Percentiles rank a stretch among this genome's conserved stretches.
phyloP scores from a whole-genome alignment of 2,888 invertebrate species.

The Sphaerophoria taeniata region DNA sequence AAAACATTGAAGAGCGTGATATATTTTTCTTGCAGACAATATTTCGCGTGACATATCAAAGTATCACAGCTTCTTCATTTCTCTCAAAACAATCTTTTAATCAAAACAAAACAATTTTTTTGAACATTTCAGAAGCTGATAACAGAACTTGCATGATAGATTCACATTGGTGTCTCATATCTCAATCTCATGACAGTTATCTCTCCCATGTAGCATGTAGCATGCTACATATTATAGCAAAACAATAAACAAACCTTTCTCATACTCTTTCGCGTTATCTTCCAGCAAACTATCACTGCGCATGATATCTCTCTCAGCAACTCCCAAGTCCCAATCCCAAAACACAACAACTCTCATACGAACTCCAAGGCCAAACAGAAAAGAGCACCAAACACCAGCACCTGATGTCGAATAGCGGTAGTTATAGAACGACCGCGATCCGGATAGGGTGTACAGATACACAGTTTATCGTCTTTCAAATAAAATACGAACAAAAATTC shows the following conservation, averaged over 20 bases:
- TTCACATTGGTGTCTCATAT: no score
- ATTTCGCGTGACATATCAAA: not conserved
- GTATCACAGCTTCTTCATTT: not conserved
- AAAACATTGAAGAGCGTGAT: no score
- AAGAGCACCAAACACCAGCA: conserved; percentile 55
- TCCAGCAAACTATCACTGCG: not conserved
- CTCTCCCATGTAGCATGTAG: no score
- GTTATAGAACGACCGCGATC: conserved; percentile 65
- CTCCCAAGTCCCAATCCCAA: no score
- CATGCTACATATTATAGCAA: not conserved
- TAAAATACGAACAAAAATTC: conserved; percentile 20
- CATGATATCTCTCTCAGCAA: conserved; percentile 41
- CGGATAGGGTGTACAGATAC: conserved; percentile 51
- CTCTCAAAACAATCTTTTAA: no score
- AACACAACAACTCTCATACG: conserved; percentile 27
- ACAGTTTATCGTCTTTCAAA: conserved; percentile 28
- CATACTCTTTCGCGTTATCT: not conserved
- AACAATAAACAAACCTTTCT: conserved; percentile 23
- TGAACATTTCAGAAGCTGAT: no score
- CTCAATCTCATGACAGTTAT: not conserved
- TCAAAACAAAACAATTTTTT: no score
- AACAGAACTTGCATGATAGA: not conserved
- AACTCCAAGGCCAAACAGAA: not conserved
- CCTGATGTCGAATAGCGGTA: conserved; percentile 65
- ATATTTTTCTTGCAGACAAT: no score